A percentile compares a stretch with the other conserved stretches of the same genome.
Conservation (phyloP, 1,140 invertebrate genomes). For the Nasonia longicornis region DNA sequence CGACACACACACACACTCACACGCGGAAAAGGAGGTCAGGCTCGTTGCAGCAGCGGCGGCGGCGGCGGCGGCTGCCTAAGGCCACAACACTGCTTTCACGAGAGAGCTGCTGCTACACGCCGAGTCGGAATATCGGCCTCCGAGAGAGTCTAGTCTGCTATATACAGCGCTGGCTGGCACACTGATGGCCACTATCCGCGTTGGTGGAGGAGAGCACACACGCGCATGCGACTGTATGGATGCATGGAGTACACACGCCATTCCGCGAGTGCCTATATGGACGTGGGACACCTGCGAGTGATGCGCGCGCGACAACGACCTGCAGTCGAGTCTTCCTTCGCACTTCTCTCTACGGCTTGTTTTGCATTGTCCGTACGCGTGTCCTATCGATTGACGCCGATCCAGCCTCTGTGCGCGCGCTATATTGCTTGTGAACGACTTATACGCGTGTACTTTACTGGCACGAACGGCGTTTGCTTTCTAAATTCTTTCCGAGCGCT, state of each 20-base stretch:
- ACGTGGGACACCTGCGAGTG: not conserved
- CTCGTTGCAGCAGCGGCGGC: constrained; percentile 33
- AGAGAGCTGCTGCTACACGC: constrained; percentile 14
- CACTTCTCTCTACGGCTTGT: not conserved
- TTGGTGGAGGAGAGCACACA: not conserved
- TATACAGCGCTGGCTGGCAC: too few species aligned
- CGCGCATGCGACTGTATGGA: not conserved
- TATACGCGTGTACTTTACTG: too few species aligned
- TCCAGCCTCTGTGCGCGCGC: not conserved
- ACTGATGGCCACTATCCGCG: not conserved
- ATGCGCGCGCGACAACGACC: not conserved
- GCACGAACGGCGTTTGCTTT: not conserved
- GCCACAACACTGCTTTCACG: constrained; percentile 30
- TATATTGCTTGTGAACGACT: not conserved
- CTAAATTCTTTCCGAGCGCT: constrained; percentile 3
- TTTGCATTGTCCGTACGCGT: not conserved
- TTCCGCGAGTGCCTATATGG: not conserved
- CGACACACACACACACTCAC: not conserved
- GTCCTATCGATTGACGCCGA: not conserved
- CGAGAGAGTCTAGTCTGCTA: not conserved
- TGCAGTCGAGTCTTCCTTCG: not conserved
- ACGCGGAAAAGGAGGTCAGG: constrained; percentile 34
- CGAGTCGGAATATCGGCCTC: not conserved
- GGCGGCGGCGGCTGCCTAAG: constrained; percentile 20
- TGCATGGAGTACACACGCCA: not conserved